Evolutionary conservation across 2,797 vertebrate species (phyloP).

Genomic region (Melanotaenia nigrans): DNA sequence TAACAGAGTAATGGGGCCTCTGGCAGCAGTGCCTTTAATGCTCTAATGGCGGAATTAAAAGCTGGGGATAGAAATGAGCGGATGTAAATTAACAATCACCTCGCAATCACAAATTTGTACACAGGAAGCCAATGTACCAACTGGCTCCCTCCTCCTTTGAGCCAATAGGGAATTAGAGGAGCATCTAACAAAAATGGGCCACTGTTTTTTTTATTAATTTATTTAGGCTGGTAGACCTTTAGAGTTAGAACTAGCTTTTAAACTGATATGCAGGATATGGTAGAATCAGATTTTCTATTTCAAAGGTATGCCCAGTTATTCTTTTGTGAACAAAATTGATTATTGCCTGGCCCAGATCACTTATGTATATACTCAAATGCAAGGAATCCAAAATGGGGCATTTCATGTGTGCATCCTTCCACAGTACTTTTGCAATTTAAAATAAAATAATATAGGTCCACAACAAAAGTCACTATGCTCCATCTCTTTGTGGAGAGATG

Average conservation of each 20-base stretch:
- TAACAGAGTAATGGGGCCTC: slow-evolving; percentile 73
- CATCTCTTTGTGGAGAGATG: not conserved
- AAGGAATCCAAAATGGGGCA: not conserved
- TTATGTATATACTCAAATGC: not conserved
- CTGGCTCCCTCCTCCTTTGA: slow-evolving; percentile 27
- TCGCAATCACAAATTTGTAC: slow-evolving; percentile 54
- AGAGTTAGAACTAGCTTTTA: slow-evolving; percentile 13
- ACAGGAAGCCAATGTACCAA: slow-evolving; percentile 46
- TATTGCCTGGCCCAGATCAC: not conserved
- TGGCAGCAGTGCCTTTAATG: slow-evolving; percentile 69
- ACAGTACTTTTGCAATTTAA: not conserved
- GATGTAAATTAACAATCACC: slow-evolving; percentile 79
- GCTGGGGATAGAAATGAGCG: slow-evolving; percentile 71
- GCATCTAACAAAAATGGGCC: slow-evolving; percentile 48
- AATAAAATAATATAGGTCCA: not conserved
- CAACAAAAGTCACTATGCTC: not conserved
- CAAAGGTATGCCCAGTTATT: not conserved
- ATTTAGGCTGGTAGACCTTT: slow-evolving; percentile 18
- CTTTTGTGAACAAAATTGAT: not conserved
- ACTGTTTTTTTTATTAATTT: slow-evolving; percentile 35
- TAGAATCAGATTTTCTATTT: not conserved
- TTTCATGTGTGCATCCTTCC: no score
- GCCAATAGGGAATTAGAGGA: slow-evolving; percentile 38
- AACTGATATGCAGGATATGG: slow-evolving; percentile 2
- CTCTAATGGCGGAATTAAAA: slow-evolving; percentile 80